Evolutionary conservation across 2,888 invertebrate genomes (phyloP), one percentile per base, ranked within the genome.

Genomic region (Campoplex nolae): DNA sequence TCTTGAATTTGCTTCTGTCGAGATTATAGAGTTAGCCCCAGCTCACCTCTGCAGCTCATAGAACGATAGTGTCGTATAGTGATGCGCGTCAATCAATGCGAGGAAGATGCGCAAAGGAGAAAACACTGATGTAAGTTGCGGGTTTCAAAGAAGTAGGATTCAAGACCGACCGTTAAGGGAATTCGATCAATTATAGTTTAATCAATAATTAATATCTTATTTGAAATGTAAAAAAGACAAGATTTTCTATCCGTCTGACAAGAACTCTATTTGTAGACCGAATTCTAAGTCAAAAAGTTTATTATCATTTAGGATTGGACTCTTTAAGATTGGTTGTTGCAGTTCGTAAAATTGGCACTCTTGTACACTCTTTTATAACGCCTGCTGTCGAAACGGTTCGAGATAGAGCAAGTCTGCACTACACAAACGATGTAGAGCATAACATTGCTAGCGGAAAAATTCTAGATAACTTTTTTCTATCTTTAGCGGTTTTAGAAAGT

Each of bases 11-110:
- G 92, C 93, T 92, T 92, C 92, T 88, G 88, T 88, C 89, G 89
- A 90, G 90, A 91, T 78, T 90, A 91, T 91, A 90, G 90, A 91
- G 90, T 91, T 92, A 92, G 92, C 93, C 92, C 92, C 93, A 93
- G 94, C 94, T 94, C 94, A 94, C 94, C 94, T 94, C 94, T 94
- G 94, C 90, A 93, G 92, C 92, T 93, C 92, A 93, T 93, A 93
- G 93, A 93, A 93, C 91, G 92, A 93, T 93, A 94, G 93, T 93
- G 91, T 93, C 92, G 91, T 91, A 92, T 92, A 93, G 92, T 94
- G 94, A 94, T 93, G 93, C 92, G 92, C 93, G 92, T 93, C 93
- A 93, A 94, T 94, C 93, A 93, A 94, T 93, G 92, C 90, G 92
- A 90, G 93, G 90, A 90, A 91, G 91, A 93, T 93, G 94, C 93